Evolutionary conservation across 2,113 vertebrate species (phyloP).

Genomic region (Macrotis lagotis): DNA sequence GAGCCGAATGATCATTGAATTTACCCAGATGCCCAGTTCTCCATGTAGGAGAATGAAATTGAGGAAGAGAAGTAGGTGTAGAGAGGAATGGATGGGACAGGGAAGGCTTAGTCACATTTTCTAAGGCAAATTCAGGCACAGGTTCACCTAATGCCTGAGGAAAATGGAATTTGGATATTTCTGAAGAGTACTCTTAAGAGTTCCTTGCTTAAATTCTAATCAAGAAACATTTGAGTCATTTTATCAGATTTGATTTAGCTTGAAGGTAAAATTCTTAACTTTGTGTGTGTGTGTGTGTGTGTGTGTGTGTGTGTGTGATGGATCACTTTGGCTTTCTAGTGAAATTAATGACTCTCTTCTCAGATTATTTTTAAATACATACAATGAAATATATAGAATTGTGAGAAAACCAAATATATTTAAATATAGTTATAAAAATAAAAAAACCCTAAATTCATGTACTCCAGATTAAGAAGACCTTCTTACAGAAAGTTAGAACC

Average conservation of each 20-base stretch:
- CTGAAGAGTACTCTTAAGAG: neutral
- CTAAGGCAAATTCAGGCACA: neutral
- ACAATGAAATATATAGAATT: neutral
- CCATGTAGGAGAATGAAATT: neutral
- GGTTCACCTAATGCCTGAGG: constrained; percentile 6
- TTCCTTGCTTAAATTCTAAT: neutral
- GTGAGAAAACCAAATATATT: neutral
- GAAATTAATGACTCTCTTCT: neutral
- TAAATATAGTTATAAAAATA: neutral
- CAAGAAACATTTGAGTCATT: neutral
- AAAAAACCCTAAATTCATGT: neutral
- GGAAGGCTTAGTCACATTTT: neutral
- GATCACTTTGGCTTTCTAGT: neutral
- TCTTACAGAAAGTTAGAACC: neutral
- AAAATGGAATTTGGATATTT: neutral
- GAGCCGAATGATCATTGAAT: neutral
- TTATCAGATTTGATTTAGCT: neutral
- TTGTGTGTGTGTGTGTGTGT: too few relatives aligned
- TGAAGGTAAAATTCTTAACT: neutral
- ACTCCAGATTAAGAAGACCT: neutral
- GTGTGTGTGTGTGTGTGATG: neutral
- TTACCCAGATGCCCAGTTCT: neutral
- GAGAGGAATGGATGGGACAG: neutral
- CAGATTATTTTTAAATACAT: neutral
- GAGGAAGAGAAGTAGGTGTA: neutral